phyloP scores from a whole-genome alignment of 53 echinoderm and acorn worm species.

The Echinarachnius parma region DNA sequence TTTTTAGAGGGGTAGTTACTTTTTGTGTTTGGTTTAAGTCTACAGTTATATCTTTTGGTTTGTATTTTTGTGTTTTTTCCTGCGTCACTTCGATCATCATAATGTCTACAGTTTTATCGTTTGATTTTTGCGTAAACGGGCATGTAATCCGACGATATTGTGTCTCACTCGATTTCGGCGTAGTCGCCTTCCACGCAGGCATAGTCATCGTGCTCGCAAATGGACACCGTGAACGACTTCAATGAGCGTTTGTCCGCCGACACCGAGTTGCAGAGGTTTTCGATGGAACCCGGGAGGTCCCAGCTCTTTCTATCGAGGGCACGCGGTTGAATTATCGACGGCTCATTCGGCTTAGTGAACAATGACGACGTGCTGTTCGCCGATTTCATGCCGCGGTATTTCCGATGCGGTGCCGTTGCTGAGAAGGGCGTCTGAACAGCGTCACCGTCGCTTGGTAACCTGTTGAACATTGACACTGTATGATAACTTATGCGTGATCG shows the following conservation, averaged over 20 bases:
- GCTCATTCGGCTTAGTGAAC: conserved; percentile 18
- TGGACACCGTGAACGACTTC: conserved; percentile 14
- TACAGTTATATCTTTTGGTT: too few species aligned
- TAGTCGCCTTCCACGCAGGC: conserved; percentile 18
- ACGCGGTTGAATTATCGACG: not conserved
- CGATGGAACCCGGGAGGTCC: conserved; percentile 30
- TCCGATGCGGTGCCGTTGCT: conserved; percentile 1
- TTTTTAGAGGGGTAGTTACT: too few species aligned
- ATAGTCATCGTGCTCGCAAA: conserved; percentile 32
- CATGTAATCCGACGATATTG: conserved; percentile 29
- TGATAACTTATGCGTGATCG: conserved; percentile 13
- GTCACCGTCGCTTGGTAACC: too few species aligned
- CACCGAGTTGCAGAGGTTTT: conserved; percentile 20
- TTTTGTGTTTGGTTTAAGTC: too few species aligned
- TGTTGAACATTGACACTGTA: conserved; percentile 4
- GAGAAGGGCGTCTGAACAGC: too few species aligned
- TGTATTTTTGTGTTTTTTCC: too few species aligned
- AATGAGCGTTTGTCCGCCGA: conserved; percentile 6
- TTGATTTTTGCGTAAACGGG: too few species aligned
- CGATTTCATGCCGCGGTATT: conserved; percentile 28
- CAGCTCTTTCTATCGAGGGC: conserved; percentile 15
- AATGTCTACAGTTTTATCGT: too few species aligned
- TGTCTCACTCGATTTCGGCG: not conserved
- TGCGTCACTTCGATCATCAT: too few species aligned
- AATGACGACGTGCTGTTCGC: conserved; percentile 17